Evolutionary conservation across 2,888 invertebrate genomes (phyloP).

Genomic region (Hypselothyrea guttata): DNA sequence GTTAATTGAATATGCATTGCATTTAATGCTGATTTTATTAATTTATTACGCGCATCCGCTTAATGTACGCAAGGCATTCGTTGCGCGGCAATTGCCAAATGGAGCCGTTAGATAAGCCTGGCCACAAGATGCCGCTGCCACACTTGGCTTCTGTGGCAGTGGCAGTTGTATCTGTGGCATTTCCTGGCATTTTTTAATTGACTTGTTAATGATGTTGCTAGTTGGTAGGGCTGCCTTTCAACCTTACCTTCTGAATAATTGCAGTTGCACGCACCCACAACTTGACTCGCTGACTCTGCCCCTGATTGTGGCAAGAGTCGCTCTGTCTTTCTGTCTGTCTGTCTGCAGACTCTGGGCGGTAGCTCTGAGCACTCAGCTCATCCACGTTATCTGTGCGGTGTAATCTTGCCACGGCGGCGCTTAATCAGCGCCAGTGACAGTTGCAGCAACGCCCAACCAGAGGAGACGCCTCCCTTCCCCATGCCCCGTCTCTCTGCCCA

Average conservation of each 20-base stretch:
- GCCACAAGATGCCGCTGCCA: conserved; percentile 29
- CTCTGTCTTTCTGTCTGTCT: no score
- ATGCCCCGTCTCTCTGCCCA: no score
- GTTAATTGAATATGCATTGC: conserved; percentile 78
- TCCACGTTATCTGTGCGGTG: conserved; percentile 46
- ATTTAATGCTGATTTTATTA: conserved; percentile 73
- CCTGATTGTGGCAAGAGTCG: conserved; percentile 13
- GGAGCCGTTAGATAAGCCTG: conserved; percentile 72
- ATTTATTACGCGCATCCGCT: conserved; percentile 79
- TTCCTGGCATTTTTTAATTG: conserved; percentile 75
- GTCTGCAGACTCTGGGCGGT: no score
- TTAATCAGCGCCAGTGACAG: conserved; percentile 77
- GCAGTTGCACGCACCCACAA: conserved; percentile 74
- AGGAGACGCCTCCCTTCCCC: no score
- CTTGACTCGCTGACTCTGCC: conserved; percentile 19
- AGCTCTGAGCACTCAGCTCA: conserved; percentile 16
- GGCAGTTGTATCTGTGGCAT: conserved; percentile 31
- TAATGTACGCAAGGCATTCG: conserved; percentile 46
- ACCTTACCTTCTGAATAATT: conserved; percentile 57
- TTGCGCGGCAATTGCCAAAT: conserved; percentile 29
- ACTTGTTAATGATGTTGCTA: conserved; percentile 63
- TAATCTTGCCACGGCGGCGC: conserved; percentile 58
- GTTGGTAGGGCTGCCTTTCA: conserved; percentile 33
- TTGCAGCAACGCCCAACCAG: conserved; percentile 66
- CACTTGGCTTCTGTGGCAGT: conserved; percentile 20